Evolutionary conservation across 2,888 invertebrate species (phyloP), one percentile per base, ranked within the genome.

Genomic region (Torymus auratus): DNA sequence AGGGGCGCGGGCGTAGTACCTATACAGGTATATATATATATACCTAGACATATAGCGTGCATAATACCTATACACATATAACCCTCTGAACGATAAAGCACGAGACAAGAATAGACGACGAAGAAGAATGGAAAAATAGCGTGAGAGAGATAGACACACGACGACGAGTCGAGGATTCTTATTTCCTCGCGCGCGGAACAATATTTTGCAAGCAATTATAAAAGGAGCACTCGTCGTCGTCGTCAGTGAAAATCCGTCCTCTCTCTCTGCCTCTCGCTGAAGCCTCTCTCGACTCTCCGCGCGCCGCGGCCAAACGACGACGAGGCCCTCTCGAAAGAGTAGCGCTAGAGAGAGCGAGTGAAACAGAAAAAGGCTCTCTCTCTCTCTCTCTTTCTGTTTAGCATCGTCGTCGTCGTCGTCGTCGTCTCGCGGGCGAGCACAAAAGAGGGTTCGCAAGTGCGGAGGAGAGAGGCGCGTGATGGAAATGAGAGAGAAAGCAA

Each of bases 171-270:
- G 70, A 77, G 52, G 52, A 52, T 71, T 65, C 65, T 71, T 60
- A 77, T 12, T 28, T 68, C 56, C 69, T 55, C 77, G 70, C 53
- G 70, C 53, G 61, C 61, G 60, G 70, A 62, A 77, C 70, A 77
- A 77, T 62, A 70, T 77, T 77, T 78, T 65, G 58, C 70, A 17
- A 78, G 71, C 78, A 78, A 78, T 78, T 78, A 65, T 58, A 23
- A 61, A 50, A 58, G 62, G 50, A 15, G 70, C 23, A 62, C 55
- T 55, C 70, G 69, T 53, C 71, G 61, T 50, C 23, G 69, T 53
- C 69, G 28, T 28, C 69, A n/a, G 15, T 53, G 61, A 61, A 62
- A 61, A 58, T 70, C 55, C 58, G 1, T 17, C 58, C n/a, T 17
- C 12, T 23, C 20, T 20, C 28, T 28, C 28, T 28, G 2, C 7